Percentiles rank a stretch among this genome's conserved stretches.
Evolutionary conservation across 2,797 vertebrate species (phyloP).

Genomic region (Poeciliopsis turneri): DNA sequence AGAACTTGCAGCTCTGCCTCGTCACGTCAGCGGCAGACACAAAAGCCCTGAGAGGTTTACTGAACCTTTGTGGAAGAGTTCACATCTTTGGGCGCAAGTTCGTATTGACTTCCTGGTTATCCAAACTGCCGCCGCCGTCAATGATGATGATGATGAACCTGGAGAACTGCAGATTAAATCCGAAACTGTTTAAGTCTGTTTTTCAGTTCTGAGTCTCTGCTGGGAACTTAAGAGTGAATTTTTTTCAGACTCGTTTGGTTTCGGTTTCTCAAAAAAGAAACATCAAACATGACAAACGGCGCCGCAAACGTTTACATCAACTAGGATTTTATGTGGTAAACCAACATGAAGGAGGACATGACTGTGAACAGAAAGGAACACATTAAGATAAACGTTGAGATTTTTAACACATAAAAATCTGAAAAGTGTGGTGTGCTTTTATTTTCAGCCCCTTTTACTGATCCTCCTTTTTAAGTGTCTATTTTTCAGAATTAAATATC

Average conservation of each 20-base stretch:
- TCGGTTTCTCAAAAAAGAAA: conserved; percentile 22
- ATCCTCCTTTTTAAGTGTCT: neutral
- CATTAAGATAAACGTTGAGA: neutral
- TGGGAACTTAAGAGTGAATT: conserved; percentile 12
- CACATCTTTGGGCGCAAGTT: conserved; percentile 39
- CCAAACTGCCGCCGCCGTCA: neutral
- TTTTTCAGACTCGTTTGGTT: conserved; percentile 34
- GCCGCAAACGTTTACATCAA: neutral
- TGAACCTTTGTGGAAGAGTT: conserved; percentile 37
- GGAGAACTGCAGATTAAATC: conserved; percentile 7
- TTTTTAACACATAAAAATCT: neutral
- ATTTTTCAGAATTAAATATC: neutral
- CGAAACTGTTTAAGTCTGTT: neutral
- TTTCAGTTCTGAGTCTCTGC: neutral
- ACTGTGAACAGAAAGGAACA: neutral
- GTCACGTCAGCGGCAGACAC: conserved; percentile 29
- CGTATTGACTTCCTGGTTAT: conserved; percentile 27
- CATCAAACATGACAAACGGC: neutral
- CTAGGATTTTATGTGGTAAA: neutral
- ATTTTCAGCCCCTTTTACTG: neutral
- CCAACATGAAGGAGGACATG: neutral
- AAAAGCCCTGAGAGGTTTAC: conserved; percentile 52
- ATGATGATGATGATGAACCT: conserved; percentile 9
- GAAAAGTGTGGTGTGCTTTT: neutral
- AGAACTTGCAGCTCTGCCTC: conserved; percentile 8